A percentile compares a stretch with the other conserved stretches of the same genome.
phyloP scores from a whole-genome alignment of 2,797 vertebrate species.

The Typhlichthys eigenmanni region DNA sequence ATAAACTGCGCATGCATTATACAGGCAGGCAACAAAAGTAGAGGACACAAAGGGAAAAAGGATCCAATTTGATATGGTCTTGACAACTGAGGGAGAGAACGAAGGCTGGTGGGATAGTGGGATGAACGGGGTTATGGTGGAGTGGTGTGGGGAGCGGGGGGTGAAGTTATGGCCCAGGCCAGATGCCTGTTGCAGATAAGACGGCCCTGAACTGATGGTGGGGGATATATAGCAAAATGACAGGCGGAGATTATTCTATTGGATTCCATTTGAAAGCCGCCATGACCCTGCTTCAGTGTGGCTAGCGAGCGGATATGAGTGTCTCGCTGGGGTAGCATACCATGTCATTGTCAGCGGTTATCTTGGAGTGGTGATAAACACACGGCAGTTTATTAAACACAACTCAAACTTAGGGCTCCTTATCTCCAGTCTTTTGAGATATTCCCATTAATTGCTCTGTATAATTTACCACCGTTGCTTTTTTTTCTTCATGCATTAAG shows the following conservation, averaged over 20 bases:
- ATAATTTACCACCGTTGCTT: too few relatives aligned
- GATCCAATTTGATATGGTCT: constrained; percentile 88
- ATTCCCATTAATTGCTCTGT: too few relatives aligned
- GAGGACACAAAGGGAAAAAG: constrained; percentile 76
- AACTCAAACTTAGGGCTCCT: too few relatives aligned
- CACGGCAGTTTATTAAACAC: too few relatives aligned
- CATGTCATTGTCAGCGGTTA: too few relatives aligned
- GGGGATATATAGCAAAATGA: constrained; percentile 58
- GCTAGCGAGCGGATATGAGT: too few relatives aligned
- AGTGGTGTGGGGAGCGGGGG: constrained; percentile 27
- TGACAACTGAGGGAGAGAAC: constrained; percentile 69
- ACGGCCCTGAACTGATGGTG: constrained; percentile 64
- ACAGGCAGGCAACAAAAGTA: constrained; percentile 31
- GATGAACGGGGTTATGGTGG: too few relatives aligned
- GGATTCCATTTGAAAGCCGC: constrained; percentile 5
- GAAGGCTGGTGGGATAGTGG: constrained; percentile 42
- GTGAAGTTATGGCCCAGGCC: constrained; percentile 51
- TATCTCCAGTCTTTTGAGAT: too few relatives aligned
- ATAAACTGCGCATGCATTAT: neutral
- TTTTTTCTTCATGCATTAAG: too few relatives aligned
- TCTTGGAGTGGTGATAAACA: too few relatives aligned
- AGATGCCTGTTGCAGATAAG: constrained; percentile 72
- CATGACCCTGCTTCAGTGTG: constrained; percentile 27
- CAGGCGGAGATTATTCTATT: constrained; percentile 29
- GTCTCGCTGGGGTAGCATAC: too few relatives aligned